Evolutionary conservation across 2,888 invertebrate genomes (phyloP).

Genomic region (Odontothrips loti): DNA sequence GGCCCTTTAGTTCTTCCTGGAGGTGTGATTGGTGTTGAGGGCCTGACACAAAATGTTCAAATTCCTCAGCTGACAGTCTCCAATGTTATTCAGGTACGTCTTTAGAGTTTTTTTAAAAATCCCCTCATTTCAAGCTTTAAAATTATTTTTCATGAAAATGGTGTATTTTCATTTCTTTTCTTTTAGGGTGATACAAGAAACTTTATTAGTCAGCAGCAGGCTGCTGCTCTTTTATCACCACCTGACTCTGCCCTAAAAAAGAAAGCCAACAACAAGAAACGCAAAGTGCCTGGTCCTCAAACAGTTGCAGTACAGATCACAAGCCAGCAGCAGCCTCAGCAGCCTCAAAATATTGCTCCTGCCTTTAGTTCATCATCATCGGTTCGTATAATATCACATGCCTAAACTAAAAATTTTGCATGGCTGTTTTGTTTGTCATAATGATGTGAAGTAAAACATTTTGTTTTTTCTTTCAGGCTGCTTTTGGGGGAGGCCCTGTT

Average conservation of each 20-base stretch:
- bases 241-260: neutral
- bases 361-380: slow-evolving; percentile 5
- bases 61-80: slow-evolving; percentile 62
- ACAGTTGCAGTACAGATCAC: slow-evolving; percentile 57
- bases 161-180: slow-evolving; percentile 49
- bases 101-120: neutral
- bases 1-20: slow-evolving; percentile 70
- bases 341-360: slow-evolving; percentile 17
- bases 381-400: neutral
- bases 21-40: slow-evolving; percentile 67
- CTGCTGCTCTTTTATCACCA: slow-evolving; percentile 1
- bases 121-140: neutral
- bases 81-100: slow-evolving; percentile 35
- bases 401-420: too few species aligned
- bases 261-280: slow-evolving; percentile 58
- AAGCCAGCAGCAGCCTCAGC: neutral
- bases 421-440: too few species aligned
- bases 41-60: slow-evolving; percentile 64
- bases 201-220: neutral
- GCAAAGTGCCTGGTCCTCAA: slow-evolving; percentile 60
- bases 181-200: slow-evolving; percentile 5
- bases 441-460: neutral
- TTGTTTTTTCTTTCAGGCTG: neutral
- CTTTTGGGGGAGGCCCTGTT: neutral
- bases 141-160: neutral